These are phyloP conservation scores for Yponomeuta evonymella DNA, from an alignment of 2,888 invertebrate genomes.

Conservation along the genomic window DNA sequence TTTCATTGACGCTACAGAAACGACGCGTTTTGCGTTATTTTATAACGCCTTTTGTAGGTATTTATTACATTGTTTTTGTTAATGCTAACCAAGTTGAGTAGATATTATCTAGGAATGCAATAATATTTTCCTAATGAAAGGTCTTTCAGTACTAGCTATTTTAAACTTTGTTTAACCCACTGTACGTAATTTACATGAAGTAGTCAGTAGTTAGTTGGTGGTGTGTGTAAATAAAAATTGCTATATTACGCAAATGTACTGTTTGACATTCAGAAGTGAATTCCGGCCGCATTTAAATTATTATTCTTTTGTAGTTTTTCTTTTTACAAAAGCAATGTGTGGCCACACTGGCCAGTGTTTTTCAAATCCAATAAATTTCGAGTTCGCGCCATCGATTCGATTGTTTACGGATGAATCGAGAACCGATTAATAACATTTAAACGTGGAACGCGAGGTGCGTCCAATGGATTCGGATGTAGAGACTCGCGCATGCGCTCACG, in stretches of 20 bases:
- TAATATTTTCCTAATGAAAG: not conserved
- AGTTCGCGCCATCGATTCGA: slow-evolving; percentile 12
- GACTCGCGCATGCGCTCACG: slow-evolving; percentile 16
- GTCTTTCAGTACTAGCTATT: not conserved
- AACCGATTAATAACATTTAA: slow-evolving; percentile 21
- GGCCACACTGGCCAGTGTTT: not conserved
- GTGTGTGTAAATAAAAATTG: slow-evolving; percentile 6
- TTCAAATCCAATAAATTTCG: not conserved
- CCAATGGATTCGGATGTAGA: slow-evolving; percentile 17
- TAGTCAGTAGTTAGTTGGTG: not conserved
- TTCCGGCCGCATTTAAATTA: slow-evolving; percentile 1
- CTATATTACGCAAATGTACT: not conserved
- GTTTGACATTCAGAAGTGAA: not conserved
- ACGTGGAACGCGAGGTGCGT: slow-evolving; percentile 16
- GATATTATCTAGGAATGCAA: no score
- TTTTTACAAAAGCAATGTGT: not conserved
- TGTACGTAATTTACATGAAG: not conserved
- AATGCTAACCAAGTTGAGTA: no score
- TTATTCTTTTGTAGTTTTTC: not conserved
- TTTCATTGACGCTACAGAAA: no score
- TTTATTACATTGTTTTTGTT: no score
- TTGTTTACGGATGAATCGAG: slow-evolving; percentile 19
- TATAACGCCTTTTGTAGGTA: no score
- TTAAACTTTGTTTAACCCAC: not conserved
- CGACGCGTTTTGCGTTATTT: no score